Percentiles rank a stretch among this genome's conserved stretches.
Conservation (phyloP, 2,888 invertebrate species). For the Pheosia gnoma region DNA sequence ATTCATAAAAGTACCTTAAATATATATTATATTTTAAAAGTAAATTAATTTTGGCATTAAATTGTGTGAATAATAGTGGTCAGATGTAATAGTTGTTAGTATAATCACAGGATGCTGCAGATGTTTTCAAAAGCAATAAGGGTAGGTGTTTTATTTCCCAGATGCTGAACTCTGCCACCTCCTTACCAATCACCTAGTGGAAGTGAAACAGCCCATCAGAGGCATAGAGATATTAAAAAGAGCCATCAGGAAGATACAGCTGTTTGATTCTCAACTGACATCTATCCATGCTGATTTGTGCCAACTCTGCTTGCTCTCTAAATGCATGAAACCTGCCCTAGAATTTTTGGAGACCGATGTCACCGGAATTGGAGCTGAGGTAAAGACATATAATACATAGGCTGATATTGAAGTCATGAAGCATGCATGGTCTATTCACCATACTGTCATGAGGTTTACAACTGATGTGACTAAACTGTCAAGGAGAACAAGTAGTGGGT, state of each 20-base stretch:
- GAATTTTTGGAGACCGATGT: slow-evolving; percentile 95
- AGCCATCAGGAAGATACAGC: slow-evolving; percentile 94
- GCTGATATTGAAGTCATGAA: too few species aligned
- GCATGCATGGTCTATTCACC: too few species aligned
- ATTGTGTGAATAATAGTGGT: too few species aligned
- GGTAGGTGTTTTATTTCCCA: slow-evolving; percentile 52
- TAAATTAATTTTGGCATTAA: too few species aligned
- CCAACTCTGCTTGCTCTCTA: slow-evolving; percentile 94
- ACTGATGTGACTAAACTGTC: too few species aligned
- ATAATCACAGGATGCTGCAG: too few species aligned
- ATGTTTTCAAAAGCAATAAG: too few species aligned
- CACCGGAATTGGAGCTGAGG: slow-evolving; percentile 95
- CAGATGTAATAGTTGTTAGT: too few species aligned
- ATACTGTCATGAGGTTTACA: too few species aligned
- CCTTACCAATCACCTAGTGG: slow-evolving; percentile 90
- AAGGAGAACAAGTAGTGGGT: too few species aligned
- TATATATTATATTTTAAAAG: too few species aligned
- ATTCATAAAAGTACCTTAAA: too few species aligned
- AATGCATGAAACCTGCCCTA: slow-evolving; percentile 95
- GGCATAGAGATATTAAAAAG: slow-evolving; percentile 92
- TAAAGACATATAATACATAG: slow-evolving; percentile 46
- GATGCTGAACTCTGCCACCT: slow-evolving; percentile 96
- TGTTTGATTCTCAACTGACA: slow-evolving; percentile 95
- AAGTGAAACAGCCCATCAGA: slow-evolving; percentile 90
- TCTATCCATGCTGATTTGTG: slow-evolving; percentile 97